Evolutionary conservation across 2,888 invertebrate genomes (phyloP).

Genomic region (Pteria penguin): DNA sequence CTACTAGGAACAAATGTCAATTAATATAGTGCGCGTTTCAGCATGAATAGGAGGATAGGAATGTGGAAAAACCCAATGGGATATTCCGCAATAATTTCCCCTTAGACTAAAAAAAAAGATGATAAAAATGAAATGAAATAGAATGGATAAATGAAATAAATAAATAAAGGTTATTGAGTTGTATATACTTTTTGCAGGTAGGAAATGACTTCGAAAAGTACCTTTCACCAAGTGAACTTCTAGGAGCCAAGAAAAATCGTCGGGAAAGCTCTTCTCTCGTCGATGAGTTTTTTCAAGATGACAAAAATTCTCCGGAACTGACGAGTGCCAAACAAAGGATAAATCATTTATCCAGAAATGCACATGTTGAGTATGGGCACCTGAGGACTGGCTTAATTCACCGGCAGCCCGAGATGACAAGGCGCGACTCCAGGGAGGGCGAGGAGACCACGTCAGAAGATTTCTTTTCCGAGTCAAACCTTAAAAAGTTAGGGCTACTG

Average conservation of each 20-base stretch:
- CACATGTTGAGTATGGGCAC: constrained; percentile 46
- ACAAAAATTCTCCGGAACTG: constrained; percentile 57
- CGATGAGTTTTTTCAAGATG: constrained; percentile 85
- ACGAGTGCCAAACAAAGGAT: constrained; percentile 58
- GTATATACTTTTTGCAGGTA: constrained; percentile 51
- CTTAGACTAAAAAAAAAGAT: constrained; percentile 1
- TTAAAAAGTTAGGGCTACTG: constrained; percentile 24
- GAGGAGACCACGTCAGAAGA: constrained; percentile 56
- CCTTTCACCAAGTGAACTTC: constrained; percentile 80
- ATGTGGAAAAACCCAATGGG: too few relatives aligned
- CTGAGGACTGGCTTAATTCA: constrained; percentile 56
- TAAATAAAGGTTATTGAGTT: background rate
- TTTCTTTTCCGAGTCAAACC: constrained; percentile 54
- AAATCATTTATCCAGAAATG: constrained; percentile 45
- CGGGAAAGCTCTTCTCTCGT: constrained; percentile 84
- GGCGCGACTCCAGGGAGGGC: constrained; percentile 65
- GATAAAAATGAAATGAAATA: too few relatives aligned
- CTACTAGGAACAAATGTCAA: too few relatives aligned
- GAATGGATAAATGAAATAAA: too few relatives aligned
- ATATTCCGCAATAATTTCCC: too few relatives aligned
- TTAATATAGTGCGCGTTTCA: too few relatives aligned
- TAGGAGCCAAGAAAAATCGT: constrained; percentile 81
- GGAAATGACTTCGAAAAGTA: constrained; percentile 86
- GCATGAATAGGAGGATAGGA: too few relatives aligned
- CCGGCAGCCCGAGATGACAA: constrained; percentile 48